These are phyloP conservation scores for Sebastes elongatus DNA, from an alignment of 2,797 vertebrate species.

Conservation along the genomic window DNA sequence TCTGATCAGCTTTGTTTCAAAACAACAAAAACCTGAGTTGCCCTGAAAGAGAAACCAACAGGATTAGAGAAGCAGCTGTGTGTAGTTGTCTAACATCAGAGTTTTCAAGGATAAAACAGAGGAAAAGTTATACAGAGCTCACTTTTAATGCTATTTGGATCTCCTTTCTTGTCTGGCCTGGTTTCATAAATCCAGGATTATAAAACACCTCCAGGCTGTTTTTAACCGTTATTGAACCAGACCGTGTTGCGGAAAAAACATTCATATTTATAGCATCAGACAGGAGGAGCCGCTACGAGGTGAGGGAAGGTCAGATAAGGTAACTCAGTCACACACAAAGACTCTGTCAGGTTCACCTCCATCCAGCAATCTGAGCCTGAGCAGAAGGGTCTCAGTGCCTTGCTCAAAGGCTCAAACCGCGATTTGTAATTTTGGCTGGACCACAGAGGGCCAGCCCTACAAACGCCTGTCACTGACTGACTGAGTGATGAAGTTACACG, in stretches of 20 bases:
- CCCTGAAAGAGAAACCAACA: conserved; percentile 9
- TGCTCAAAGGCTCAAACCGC: neutral
- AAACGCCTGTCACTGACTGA: too few species aligned
- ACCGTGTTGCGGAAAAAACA: neutral
- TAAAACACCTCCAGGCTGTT: conserved; percentile 27
- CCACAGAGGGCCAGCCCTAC: too few species aligned
- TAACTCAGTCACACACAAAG: neutral
- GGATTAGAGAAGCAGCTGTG: conserved; percentile 37
- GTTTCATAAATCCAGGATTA: conserved; percentile 35
- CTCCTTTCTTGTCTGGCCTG: conserved; percentile 9
- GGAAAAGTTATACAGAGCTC: neutral
- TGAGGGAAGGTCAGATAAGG: neutral
- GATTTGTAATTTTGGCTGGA: neutral
- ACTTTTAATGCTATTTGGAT: conserved; percentile 14
- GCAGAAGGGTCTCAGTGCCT: neutral
- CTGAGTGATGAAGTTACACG: too few species aligned
- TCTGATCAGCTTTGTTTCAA: conserved; percentile 35
- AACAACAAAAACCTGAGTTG: conserved; percentile 10
- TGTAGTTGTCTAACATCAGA: conserved; percentile 9
- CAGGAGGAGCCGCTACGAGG: neutral
- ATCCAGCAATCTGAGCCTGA: neutral
- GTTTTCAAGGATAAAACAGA: conserved; percentile 30
- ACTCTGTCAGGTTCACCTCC: neutral
- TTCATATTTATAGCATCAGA: conserved; percentile 6
- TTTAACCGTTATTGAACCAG: neutral